Percentiles rank a stretch among this genome's conserved stretches.
phyloP scores from a whole-genome alignment of 2,113 vertebrate genomes.

The Rhinopomastus cyanomelas region DNA sequence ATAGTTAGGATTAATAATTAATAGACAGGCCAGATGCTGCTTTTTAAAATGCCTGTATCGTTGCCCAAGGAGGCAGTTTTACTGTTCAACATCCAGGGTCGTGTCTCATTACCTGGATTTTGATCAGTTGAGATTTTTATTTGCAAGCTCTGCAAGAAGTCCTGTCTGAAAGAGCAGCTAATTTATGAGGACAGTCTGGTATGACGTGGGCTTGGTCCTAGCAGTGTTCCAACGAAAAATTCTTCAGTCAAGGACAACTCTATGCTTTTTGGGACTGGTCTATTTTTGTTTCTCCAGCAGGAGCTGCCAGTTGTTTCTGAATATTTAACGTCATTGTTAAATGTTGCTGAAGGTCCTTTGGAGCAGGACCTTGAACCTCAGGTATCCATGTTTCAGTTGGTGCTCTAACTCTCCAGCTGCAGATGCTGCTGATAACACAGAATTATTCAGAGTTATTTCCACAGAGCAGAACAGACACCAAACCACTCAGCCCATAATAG shows the following conservation, averaged over 20 bases:
- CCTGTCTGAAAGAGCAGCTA: neutral
- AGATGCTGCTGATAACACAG: neutral
- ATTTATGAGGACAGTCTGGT: neutral
- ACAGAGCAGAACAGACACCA: neutral
- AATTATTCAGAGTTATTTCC: neutral
- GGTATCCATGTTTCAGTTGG: neutral
- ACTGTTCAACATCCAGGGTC: rapidly evolving
- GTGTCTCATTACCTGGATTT: neutral
- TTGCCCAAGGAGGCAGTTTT: neutral
- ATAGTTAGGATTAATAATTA: neutral
- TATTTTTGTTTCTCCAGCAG: neutral
- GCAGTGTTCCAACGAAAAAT: neutral
- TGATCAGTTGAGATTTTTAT: neutral
- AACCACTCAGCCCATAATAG: neutral
- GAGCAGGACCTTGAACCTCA: neutral
- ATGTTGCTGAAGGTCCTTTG: neutral
- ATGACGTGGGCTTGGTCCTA: neutral
- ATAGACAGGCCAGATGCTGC: neutral
- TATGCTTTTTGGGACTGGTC: neutral
- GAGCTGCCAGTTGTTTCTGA: neutral
- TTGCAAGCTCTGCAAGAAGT: neutral
- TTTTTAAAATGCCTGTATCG: neutral
- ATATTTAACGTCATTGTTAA: neutral
- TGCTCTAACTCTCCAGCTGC: neutral
- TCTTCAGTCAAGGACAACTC: neutral